Evolutionary conservation across 1,140 invertebrate species (phyloP).

Genomic region (Saccostrea echinata): DNA sequence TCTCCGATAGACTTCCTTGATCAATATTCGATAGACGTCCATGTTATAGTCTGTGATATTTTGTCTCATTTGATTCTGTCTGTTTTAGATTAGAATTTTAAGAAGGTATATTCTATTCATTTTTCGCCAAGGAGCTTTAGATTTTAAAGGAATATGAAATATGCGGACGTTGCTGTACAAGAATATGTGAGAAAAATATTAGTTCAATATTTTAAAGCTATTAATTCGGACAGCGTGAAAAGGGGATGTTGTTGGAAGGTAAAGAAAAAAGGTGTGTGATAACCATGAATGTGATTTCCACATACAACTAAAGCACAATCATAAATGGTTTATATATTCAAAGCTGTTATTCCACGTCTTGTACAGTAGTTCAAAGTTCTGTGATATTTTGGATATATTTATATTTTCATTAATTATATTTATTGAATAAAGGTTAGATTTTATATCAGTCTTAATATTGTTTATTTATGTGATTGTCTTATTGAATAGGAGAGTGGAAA

Average conservation of each 20-base stretch:
- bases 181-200: neutral
- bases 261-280: too few relatives aligned
- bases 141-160: neutral
- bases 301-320: neutral
- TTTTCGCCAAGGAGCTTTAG: constrained; percentile 24
- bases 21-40: constrained; percentile 7
- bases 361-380: constrained; percentile 19
- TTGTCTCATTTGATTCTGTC: neutral
- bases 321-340: neutral
- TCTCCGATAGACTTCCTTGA: neutral
- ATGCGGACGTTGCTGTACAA: neutral
- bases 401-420: constrained; percentile 20
- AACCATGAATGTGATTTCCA: neutral
- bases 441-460: neutral
- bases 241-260: neutral
- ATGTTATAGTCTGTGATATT: constrained; percentile 30
- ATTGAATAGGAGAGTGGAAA: neutral
- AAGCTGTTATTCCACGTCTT: neutral
- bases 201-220: neutral
- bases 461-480: neutral
- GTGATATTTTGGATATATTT: constrained; percentile 38
- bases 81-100: constrained; percentile 1
- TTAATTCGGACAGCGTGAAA: neutral
- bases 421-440: constrained; percentile 36
- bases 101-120: neutral